These are phyloP conservation scores for Idris sp. DNA, from an alignment of 1,140 invertebrate genomes.

Conservation along the genomic window DNA sequence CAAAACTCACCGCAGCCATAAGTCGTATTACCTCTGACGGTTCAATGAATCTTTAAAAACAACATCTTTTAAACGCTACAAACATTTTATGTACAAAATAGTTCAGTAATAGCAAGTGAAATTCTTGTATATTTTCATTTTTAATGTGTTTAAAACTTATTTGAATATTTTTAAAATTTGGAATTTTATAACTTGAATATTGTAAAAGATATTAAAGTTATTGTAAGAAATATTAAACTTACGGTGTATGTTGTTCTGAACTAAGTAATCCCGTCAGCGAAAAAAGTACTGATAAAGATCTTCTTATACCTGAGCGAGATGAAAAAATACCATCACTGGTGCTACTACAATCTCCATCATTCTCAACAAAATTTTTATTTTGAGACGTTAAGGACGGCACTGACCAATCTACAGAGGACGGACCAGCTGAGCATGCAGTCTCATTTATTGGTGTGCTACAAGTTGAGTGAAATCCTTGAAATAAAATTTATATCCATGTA, in stretches of 20 bases:
- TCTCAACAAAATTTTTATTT: slow-evolving; percentile 71
- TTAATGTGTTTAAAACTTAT: too few species aligned
- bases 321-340: slow-evolving; percentile 43
- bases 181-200: too few species aligned
- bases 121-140: too few species aligned
- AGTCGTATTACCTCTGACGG: slow-evolving; percentile 80
- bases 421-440: slow-evolving; percentile 64
- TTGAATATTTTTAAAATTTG: too few species aligned
- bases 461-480: slow-evolving; percentile 64
- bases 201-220: too few species aligned
- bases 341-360: slow-evolving; percentile 55
- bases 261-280: slow-evolving; percentile 70
- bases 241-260: slow-evolving; percentile 71
- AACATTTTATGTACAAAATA: too few species aligned
- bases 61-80: too few species aligned
- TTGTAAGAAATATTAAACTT: slow-evolving; percentile 66
- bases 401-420: slow-evolving; percentile 58
- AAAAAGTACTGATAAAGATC: slow-evolving; percentile 74
- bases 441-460: slow-evolving; percentile 59
- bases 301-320: slow-evolving; percentile 72
- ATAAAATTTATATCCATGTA: too few species aligned
- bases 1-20: slow-evolving; percentile 85
- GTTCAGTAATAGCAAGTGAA: too few species aligned
- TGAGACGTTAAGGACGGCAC: slow-evolving; percentile 42
- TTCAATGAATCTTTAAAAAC: slow-evolving; percentile 70